Evolutionary conservation across 2,888 invertebrate genomes (phyloP).

Genomic region (Embidobia sp.): DNA sequence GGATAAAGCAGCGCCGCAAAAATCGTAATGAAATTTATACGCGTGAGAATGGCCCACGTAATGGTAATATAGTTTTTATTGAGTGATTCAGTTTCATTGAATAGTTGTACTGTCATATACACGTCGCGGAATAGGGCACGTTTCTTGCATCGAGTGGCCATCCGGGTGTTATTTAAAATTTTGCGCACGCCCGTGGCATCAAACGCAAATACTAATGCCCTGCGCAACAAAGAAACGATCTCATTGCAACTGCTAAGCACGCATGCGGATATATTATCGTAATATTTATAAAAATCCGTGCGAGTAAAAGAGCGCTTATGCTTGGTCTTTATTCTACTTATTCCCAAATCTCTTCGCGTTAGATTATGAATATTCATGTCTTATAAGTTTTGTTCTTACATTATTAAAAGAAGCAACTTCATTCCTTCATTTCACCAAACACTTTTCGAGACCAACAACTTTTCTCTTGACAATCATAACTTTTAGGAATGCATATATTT

Average conservation of each 20-base stretch:
- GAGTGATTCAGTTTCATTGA: constrained; percentile 48
- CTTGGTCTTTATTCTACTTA: constrained; percentile 17
- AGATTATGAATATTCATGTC: constrained; percentile 46
- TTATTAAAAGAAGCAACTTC: constrained; percentile 20
- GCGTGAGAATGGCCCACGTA: constrained; percentile 24
- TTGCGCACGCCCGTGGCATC: constrained; percentile 49
- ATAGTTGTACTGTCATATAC: constrained; percentile 34
- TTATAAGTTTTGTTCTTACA: constrained; percentile 20
- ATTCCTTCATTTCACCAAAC: too few relatives aligned
- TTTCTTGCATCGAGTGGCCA: constrained; percentile 51
- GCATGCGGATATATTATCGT: constrained; percentile 55
- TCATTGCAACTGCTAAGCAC: constrained; percentile 45
- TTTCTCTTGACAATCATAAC: too few relatives aligned
- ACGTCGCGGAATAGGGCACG: constrained; percentile 46
- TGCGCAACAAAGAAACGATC: constrained; percentile 41
- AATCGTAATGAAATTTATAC: constrained; percentile 8
- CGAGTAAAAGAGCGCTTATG: constrained; percentile 35
- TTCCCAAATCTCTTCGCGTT: neutral
- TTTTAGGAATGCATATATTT: too few relatives aligned
- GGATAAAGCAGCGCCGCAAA: too few relatives aligned
- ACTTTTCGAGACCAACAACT: too few relatives aligned
- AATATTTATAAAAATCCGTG: constrained; percentile 60
- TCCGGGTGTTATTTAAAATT: constrained; percentile 48
- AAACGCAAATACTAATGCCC: constrained; percentile 62
- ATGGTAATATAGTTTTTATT: constrained; percentile 53